Percentiles rank a stretch among this genome's conserved stretches.
phyloP scores from a whole-genome alignment of 2,888 invertebrate species.

The Escarpia spicata region DNA sequence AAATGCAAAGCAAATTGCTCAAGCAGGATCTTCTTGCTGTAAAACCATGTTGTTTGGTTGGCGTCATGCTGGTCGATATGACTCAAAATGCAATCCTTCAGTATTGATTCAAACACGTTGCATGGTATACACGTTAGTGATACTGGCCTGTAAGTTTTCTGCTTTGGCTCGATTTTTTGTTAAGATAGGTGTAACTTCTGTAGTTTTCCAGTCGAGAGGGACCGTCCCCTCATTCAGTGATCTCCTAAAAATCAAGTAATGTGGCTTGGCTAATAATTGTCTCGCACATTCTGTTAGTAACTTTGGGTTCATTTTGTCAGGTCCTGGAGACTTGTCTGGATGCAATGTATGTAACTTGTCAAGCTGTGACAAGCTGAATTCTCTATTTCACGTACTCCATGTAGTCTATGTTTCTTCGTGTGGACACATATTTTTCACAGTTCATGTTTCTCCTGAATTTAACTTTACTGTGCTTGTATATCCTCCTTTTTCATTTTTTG shows the following conservation, averaged over 20 bases:
- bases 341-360: not conserved
- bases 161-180: not conserved
- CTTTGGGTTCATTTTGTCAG: not conserved
- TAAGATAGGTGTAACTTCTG: not conserved
- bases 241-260: not conserved
- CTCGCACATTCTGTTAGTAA: not conserved
- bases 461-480: too few species aligned
- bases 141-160: not conserved
- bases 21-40: not conserved
- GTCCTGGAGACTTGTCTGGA: not conserved
- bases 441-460: too few species aligned
- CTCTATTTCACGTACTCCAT: too few species aligned
- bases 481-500: too few species aligned
- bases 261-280: not conserved
- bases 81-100: not conserved
- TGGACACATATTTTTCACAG: too few species aligned
- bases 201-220: not conserved
- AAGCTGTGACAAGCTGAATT: too few species aligned
- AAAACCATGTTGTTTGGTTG: not conserved
- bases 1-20: too few species aligned
- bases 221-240: not conserved
- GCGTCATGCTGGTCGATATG: not conserved
- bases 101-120: too few species aligned
- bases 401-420: too few species aligned
- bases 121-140: too few species aligned